Evolutionary conservation across 2,797 vertebrate genomes (phyloP), one percentile per base, ranked within the genome.

Genomic region (Gadopsis marmoratus): DNA sequence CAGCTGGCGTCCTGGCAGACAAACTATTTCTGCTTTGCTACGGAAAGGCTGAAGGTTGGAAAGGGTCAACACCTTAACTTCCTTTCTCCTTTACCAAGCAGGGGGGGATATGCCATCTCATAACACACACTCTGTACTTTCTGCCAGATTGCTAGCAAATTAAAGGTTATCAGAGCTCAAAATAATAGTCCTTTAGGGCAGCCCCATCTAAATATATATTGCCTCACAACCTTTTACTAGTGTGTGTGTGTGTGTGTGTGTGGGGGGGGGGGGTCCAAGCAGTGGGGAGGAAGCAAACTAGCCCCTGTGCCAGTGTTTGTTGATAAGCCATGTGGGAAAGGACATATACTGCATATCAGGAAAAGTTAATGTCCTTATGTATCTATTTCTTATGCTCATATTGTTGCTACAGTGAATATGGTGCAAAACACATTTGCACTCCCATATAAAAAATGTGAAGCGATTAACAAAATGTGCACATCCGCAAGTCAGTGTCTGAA

Each of bases 151-250:
- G 73, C 72, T 71, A 69, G 66, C 80, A 89, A 94, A 93, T 93
- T 94, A 94, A 93, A 90, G 88, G 91, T 93, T 92, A 94, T 91
- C 88, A 86, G 78, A 87, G 86, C 89, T 89, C 84, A 88, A 86
- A 90, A 91, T 89, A 90, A 88, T 85, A 86, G 76, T 80, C 82
- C 79, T 83, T 79, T 67, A 65, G 81, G 76, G 66, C 70, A 63
- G 79, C 86, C 33, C 79, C 80, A 92, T 91, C 84, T 86, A 88
- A 90, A 93, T 89, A 88, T 79, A 90, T 87, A 89, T 89, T 76
- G 63, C 74, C 39, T 71, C 51, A 65, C 54, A 74, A 74, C 63
- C 58, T 77, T 85, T 85, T 79, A 85, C 54, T 59, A 43, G 65
- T 39, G 68, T 68, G 76, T 75, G n/a, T n/a, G n/a, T n/a, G n/a